phyloP scores from a whole-genome alignment of 2,888 invertebrate species.

The Leucania comma region DNA sequence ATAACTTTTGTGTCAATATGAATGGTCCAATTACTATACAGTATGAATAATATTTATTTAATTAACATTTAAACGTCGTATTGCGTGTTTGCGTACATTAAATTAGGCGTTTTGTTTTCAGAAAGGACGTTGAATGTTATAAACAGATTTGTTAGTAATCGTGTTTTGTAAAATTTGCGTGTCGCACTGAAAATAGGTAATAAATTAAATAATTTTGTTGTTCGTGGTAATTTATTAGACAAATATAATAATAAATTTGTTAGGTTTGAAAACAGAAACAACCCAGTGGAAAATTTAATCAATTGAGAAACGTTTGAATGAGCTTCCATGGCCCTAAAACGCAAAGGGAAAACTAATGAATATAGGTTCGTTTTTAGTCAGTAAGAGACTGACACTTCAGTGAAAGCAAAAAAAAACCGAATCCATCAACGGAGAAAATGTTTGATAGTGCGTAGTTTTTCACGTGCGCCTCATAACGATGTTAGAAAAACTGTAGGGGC shows the following conservation, averaged over 20 bases:
- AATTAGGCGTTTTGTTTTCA: conserved; percentile 37
- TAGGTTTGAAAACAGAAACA: not conserved
- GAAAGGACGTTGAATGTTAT: conserved; percentile 14
- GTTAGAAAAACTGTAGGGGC: no score
- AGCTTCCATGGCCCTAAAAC: no score
- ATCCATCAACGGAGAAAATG: no score
- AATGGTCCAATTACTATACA: not conserved
- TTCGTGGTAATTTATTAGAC: conserved; percentile 20
- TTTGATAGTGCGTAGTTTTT: no score
- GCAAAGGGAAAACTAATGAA: no score
- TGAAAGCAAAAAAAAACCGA: no score
- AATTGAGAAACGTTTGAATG: not conserved
- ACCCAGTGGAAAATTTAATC: not conserved
- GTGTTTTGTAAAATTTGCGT: conserved; percentile 27
- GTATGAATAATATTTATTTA: conserved; percentile 17
- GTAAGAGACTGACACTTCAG: no score
- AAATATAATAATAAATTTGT: conserved; percentile 21
- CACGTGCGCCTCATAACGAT: no score
- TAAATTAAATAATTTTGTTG: conserved; percentile 21
- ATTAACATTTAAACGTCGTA: conserved; percentile 42
- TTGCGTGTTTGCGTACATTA: conserved; percentile 50
- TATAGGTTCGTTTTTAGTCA: no score
- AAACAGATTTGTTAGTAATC: conserved; percentile 40
- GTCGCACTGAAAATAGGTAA: conserved; percentile 6
- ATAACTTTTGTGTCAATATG: not conserved